A percentile compares a stretch with the other conserved stretches of the same genome.
phyloP scores from a whole-genome alignment of 1,140 invertebrate species.

The Eriosoma lanigerum region DNA sequence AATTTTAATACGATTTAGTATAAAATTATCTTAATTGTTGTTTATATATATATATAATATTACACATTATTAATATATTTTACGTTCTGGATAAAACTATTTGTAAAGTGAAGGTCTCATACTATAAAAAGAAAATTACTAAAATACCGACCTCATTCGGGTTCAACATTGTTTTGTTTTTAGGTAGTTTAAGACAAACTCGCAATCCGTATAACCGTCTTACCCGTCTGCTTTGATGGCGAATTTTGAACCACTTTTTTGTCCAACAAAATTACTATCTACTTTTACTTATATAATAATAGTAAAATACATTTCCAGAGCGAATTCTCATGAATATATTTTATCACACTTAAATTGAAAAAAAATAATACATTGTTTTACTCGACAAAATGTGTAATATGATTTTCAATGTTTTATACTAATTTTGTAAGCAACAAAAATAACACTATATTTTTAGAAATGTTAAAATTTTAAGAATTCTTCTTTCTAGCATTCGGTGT shows the following conservation, averaged over 20 bases:
- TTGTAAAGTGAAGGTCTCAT: not conserved
- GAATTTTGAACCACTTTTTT: not conserved
- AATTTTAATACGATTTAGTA: too few species aligned
- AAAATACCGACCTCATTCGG: slow-evolving; percentile 2
- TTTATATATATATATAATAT: too few species aligned
- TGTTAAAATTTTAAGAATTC: too few species aligned
- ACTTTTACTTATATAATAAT: not conserved
- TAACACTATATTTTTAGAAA: too few species aligned
- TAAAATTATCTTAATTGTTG: too few species aligned
- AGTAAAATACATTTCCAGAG: not conserved
- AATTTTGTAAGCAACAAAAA: too few species aligned
- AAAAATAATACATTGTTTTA: too few species aligned
- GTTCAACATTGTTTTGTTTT: not conserved
- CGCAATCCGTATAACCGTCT: not conserved
- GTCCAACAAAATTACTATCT: not conserved
- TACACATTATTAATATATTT: not conserved
- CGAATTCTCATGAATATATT: not conserved
- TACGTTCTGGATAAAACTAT: not conserved
- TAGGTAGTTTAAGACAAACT: slow-evolving; percentile 4
- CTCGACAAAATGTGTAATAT: too few species aligned
- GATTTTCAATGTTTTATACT: too few species aligned
- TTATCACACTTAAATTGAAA: too few species aligned
- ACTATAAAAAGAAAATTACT: not conserved
- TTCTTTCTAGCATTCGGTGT: too few species aligned
- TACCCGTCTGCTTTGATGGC: not conserved